Percentiles rank a stretch among this genome's conserved stretches.
Conservation (phyloP, 2,113 vertebrate genomes). For the Urocitellus parryii region DNA sequence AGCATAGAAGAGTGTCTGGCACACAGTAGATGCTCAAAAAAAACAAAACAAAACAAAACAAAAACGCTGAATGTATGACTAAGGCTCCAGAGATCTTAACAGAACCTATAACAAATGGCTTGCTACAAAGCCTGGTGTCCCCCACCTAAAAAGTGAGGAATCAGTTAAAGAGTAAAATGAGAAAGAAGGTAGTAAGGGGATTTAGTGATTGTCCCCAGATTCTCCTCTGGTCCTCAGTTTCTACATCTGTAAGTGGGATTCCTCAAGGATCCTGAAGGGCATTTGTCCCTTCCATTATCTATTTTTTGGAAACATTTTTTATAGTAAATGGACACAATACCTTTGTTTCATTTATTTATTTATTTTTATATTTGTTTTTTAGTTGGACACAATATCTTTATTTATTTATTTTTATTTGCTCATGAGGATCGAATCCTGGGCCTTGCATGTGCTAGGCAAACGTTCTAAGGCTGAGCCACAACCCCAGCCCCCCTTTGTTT, state of each 20-base stretch:
- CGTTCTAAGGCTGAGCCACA: too few relatives aligned
- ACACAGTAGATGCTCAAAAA: conserved; percentile 12
- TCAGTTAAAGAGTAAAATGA: not conserved
- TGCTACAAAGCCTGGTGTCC: not conserved
- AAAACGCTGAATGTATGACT: not conserved
- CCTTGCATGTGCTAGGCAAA: too few relatives aligned
- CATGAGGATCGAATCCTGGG: too few relatives aligned
- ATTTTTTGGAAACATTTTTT: too few relatives aligned
- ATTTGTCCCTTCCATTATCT: not conserved
- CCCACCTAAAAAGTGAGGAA: not conserved
- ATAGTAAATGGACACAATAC: too few relatives aligned
- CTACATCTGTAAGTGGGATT: not conserved
- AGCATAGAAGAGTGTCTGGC: not conserved
- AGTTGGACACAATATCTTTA: too few relatives aligned
- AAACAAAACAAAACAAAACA: not conserved
- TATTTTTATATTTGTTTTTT: too few relatives aligned
- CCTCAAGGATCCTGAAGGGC: not conserved
- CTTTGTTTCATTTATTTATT: too few relatives aligned
- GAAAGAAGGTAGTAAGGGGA: not conserved
- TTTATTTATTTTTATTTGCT: too few relatives aligned
- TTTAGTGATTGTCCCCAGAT: not conserved
- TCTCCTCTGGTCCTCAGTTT: not conserved
- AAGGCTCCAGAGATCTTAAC: not conserved
- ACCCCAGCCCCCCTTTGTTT: too few relatives aligned
- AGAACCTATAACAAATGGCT: not conserved